Percentiles rank a stretch among this genome's conserved stretches.
These are phyloP conservation scores for Zosterops lateralis DNA, from an alignment of 2,113 vertebrate genomes.

Conservation along the genomic window DNA sequence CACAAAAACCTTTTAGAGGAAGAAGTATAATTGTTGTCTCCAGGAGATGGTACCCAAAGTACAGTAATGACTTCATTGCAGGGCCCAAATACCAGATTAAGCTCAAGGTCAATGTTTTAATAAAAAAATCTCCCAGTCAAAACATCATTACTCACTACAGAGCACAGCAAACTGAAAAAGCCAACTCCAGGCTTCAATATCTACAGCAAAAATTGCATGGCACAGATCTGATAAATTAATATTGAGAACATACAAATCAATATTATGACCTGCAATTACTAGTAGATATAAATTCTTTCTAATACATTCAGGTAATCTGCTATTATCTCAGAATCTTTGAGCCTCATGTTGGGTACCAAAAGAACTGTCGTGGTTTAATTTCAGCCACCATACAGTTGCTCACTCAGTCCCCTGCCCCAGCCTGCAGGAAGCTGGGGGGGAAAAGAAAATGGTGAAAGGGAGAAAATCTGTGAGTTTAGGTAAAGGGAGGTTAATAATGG, in stretches of 20 bases:
- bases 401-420: not conserved
- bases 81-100: not conserved
- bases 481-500: not conserved
- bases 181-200: not conserved
- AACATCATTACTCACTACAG: not conserved
- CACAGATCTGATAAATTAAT: not conserved
- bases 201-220: not conserved
- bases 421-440: accelerated
- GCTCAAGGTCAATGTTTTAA: not conserved
- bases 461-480: not conserved
- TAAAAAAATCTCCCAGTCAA: not conserved
- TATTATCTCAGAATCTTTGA: not conserved
- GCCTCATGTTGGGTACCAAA: not conserved
- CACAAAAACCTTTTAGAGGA: not conserved
- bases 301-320: not conserved
- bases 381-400: not conserved
- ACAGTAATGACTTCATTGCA: not conserved
- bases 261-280: not conserved
- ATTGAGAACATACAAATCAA: not conserved
- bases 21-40: not conserved
- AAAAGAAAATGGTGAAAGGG: not conserved
- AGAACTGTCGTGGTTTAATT: not conserved
- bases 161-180: not conserved
- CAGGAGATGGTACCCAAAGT: not conserved
- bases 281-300: not conserved